Percentiles rank a stretch among this genome's conserved stretches.
These are phyloP conservation scores for Monochamus saltuarius DNA, from an alignment of 1,140 invertebrate genomes.

Conservation along the genomic window DNA sequence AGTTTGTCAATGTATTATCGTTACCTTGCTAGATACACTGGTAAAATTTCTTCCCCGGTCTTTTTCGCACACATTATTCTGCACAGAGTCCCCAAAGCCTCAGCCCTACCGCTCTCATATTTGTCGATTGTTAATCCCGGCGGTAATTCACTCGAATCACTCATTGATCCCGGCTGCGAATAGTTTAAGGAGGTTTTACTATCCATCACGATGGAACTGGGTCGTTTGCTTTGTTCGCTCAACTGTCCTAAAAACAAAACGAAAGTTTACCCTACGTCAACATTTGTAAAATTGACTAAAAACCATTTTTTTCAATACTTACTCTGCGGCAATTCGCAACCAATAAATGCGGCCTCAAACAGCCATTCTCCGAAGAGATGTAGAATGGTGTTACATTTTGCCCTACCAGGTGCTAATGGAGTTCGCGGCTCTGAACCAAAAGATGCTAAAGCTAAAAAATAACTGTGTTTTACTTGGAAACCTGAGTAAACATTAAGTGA, in stretches of 20 bases:
- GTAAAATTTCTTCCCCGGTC: conserved; percentile 91
- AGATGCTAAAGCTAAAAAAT: conserved; percentile 51
- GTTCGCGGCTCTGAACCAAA: conserved; percentile 34
- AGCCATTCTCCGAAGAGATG: conserved; percentile 96
- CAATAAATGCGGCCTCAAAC: conserved; percentile 92
- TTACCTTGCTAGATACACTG: conserved; percentile 84
- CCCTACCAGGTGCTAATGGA: conserved; percentile 71
- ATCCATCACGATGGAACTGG: conserved; percentile 48
- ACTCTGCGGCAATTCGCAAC: conserved; percentile 60
- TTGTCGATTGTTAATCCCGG: conserved; percentile 63
- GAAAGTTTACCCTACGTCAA: conserved; percentile 10
- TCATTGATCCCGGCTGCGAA: conserved; percentile 57
- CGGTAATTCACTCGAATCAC: conserved; percentile 55
- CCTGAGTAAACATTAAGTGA: too few species aligned
- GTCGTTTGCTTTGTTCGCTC: conserved; percentile 40
- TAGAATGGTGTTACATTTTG: conserved; percentile 88
- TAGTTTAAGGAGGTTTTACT: conserved; percentile 47
- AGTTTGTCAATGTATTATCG: background rate
- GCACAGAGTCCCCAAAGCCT: conserved; percentile 92
- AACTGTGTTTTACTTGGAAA: too few species aligned
- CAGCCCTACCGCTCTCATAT: conserved; percentile 84
- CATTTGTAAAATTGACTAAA: background rate
- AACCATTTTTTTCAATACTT: background rate
- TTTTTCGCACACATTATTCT: conserved; percentile 96
- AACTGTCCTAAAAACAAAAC: conserved; percentile 34